Base-by-base conservation (phyloP, 2,888 invertebrate genomes). In the Protonemura montana region DNA sequence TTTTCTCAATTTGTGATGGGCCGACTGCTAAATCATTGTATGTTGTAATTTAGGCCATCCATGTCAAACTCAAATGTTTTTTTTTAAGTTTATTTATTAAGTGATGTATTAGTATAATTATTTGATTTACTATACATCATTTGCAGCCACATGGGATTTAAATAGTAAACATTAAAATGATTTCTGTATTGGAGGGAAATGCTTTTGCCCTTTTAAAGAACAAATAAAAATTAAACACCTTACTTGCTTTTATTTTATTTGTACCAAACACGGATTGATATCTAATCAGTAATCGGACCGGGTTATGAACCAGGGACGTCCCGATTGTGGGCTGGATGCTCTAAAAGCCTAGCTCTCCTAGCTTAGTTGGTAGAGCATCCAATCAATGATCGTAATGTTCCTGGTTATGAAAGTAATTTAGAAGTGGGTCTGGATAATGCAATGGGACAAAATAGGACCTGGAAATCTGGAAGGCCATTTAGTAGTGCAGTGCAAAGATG, bases 31-130 rank as follows among this genome's bases (percentile, higher is more conserved):
- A 59, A 21, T 59, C 59, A 59, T 59, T 59, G 13, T 59, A 59
- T 13, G 59, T 59, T 59, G 59, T 59, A 10, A 59, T 59, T 59
- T 59, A 21, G 59, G 59, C 59, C 59, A 59, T 59, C 59, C 59
- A 59, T 59, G 59, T 59, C 59, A 59, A 59, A 59, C 59, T 59
- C 59, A 21, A 59, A 13, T 59, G 59, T 59, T 59, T 59, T 41
- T 41, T 41, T 59, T 59, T 59, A 59, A 59, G 59, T 59, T 59
- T 59, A 59, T 59, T 59, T 59, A 59, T 59, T 59, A 59, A 59
- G 59, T 59, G 59, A 21, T 59, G 59, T 59, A 59, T 59, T 59
- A 2, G 59, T 59, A n/a, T n/a, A 59, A 59, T 59, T 59, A 59
- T 59, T 59, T 59, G 59, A 59, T 7, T 59, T 59, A 59, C 59